Conservation (phyloP, 1,140 invertebrate genomes). For the Caenorhabditis brenneri region DNA sequence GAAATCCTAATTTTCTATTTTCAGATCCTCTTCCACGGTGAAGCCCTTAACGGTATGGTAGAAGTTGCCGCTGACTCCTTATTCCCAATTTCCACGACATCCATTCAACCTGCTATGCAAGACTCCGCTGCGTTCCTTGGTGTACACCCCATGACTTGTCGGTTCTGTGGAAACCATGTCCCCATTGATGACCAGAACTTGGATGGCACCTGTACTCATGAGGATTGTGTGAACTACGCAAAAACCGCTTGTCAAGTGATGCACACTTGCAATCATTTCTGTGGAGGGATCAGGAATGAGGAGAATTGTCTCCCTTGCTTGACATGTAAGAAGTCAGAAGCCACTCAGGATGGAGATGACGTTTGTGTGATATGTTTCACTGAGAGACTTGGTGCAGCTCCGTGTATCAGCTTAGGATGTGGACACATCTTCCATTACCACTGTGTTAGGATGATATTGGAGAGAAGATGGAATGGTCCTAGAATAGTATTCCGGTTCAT, state of each 20-base stretch:
- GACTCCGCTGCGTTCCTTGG: slow-evolving; percentile 23
- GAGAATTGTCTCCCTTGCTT: slow-evolving; percentile 85
- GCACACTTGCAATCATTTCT: slow-evolving; percentile 86
- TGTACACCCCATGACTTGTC: slow-evolving; percentile 75
- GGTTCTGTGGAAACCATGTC: slow-evolving; percentile 84
- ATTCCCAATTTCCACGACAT: slow-evolving; percentile 6
- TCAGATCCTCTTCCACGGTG: slow-evolving; percentile 48
- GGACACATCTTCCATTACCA: slow-evolving; percentile 94
- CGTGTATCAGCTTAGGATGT: slow-evolving; percentile 85
- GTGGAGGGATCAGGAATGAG: slow-evolving; percentile 86
- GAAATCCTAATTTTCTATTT: no score
- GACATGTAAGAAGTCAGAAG: slow-evolving; percentile 72
- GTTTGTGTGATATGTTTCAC: slow-evolving; percentile 99
- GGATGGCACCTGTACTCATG: slow-evolving; percentile 88
- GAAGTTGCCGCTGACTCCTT: slow-evolving; percentile 27
- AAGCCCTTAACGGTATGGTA: slow-evolving; percentile 49
- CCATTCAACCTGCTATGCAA: not conserved
- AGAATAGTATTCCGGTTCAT: slow-evolving; percentile 95
- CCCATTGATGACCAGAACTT: slow-evolving; percentile 74
- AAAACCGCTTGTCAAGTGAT: slow-evolving; percentile 83
- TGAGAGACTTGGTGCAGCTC: slow-evolving; percentile 89
- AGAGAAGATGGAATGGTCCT: slow-evolving; percentile 88
- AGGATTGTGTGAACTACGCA: slow-evolving; percentile 82
- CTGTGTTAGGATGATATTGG: slow-evolving; percentile 85
- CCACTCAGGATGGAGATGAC: slow-evolving; percentile 88